A percentile compares a stretch with the other conserved stretches of the same genome.
Evolutionary conservation across 2,113 vertebrate species (phyloP).

Genomic region (Rhizomys pruinosus): DNA sequence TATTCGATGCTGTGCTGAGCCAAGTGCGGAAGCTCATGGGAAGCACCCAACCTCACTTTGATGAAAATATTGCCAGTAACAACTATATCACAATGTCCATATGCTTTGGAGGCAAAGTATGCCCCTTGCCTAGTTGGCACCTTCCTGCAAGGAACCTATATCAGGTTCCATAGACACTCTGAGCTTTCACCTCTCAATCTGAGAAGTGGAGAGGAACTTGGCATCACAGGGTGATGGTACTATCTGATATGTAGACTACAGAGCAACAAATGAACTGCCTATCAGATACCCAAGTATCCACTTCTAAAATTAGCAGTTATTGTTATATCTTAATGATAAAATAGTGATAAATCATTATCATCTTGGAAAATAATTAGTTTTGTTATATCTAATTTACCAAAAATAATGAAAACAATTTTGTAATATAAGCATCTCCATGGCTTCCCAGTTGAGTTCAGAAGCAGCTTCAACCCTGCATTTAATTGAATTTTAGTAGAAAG

Average conservation of each 20-base stretch:
- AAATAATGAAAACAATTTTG: conserved; percentile 56
- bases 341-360: background rate
- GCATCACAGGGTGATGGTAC: too few species aligned
- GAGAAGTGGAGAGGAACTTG: background rate
- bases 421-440: conserved; percentile 15
- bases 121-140: too few species aligned
- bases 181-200: background rate
- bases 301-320: conserved; percentile 4
- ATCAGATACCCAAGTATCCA: background rate
- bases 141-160: background rate
- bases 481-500: conserved; percentile 68
- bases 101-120: background rate
- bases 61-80: background rate
- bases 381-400: conserved; percentile 59
- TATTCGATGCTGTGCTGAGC: background rate
- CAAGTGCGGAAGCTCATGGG: background rate
- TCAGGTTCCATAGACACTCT: background rate
- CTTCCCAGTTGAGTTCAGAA: conserved; percentile 50
- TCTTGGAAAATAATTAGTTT: conserved; percentile 48
- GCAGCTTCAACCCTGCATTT: conserved; percentile 28
- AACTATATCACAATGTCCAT: background rate
- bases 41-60: background rate
- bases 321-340: background rate
- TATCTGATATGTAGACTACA: too few species aligned
- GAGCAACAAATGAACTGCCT: background rate